A percentile compares a stretch with the other conserved stretches of the same genome.
These are phyloP conservation scores for Ameiurus melas DNA, from an alignment of 2,113 vertebrate genomes.

Conservation along the genomic window DNA sequence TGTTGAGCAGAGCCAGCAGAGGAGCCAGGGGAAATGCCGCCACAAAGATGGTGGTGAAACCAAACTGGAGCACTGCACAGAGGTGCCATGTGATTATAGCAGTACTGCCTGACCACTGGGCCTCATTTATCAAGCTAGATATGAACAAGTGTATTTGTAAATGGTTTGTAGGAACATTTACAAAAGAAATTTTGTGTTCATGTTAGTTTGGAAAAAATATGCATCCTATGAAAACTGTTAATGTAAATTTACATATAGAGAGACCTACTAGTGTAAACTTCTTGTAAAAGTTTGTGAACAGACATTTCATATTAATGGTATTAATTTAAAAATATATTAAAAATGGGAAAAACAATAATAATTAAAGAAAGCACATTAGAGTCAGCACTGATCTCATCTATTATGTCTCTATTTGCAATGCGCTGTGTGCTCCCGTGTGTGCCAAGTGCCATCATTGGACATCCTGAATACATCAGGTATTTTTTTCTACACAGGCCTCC, in stretches of 20 bases:
- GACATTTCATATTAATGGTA: background rate
- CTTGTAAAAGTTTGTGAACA: background rate
- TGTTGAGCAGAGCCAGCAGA: constrained; percentile 93
- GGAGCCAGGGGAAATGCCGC: constrained; percentile 96
- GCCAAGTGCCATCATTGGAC: background rate
- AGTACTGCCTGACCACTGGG: background rate
- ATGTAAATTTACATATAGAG: background rate
- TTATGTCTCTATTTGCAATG: background rate
- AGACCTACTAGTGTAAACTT: background rate
- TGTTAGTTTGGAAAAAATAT: background rate
- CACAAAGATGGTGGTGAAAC: constrained; percentile 98
- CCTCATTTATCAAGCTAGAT: background rate
- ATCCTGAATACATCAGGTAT: background rate
- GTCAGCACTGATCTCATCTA: background rate
- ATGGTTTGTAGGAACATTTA: background rate
- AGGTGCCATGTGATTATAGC: constrained; percentile 10
- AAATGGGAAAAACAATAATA: background rate
- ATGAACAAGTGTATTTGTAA: background rate
- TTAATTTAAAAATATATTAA: background rate
- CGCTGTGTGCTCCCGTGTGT: background rate
- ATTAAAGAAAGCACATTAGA: background rate
- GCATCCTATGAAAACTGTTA: background rate
- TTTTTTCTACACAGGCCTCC: background rate
- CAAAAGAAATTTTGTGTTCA: background rate
- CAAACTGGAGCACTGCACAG: constrained; percentile 91